Evolutionary conservation across 64 coral and sea anemone genomes (phyloP).

Genomic region (Pocillopora verrucosa): DNA sequence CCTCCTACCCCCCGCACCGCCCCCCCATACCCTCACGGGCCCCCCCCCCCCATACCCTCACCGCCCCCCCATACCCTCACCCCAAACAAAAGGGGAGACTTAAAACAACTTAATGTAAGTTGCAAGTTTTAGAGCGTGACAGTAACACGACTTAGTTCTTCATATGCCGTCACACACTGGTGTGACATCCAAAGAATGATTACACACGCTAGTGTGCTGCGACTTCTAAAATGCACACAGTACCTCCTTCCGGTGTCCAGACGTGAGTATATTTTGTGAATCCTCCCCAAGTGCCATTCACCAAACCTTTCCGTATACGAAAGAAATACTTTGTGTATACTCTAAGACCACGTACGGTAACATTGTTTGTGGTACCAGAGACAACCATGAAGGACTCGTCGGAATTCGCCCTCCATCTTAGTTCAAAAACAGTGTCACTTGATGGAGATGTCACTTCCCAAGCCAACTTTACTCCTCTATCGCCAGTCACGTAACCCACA

Average conservation of each 20-base stretch:
- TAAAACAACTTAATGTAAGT: too few relatives aligned
- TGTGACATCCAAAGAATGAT: too few relatives aligned
- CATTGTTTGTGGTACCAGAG: slow-evolving; percentile 14
- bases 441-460: slow-evolving; percentile 47
- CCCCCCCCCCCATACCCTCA: too few relatives aligned
- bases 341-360: slow-evolving; percentile 27
- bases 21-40: too few relatives aligned
- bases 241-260: slow-evolving; percentile 57
- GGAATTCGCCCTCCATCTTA: slow-evolving; percentile 3
- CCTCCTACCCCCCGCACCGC: too few relatives aligned
- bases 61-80: too few relatives aligned
- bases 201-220: too few relatives aligned
- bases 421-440: slow-evolving; percentile 18
- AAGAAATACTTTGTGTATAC: slow-evolving; percentile 52
- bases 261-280: slow-evolving; percentile 36
- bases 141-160: too few relatives aligned
- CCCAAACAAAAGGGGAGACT: too few relatives aligned
- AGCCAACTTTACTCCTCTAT: slow-evolving; percentile 18
- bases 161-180: too few relatives aligned
- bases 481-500: slow-evolving; percentile 7
- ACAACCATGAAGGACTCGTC: slow-evolving; percentile 37
- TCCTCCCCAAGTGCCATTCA: slow-evolving; percentile 35
- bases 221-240: not conserved
- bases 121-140: too few relatives aligned
- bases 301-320: slow-evolving; percentile 33